Percentiles rank a stretch among this genome's conserved stretches.
phyloP scores from a whole-genome alignment of 2,797 vertebrate species.

The Salmo trutta region DNA sequence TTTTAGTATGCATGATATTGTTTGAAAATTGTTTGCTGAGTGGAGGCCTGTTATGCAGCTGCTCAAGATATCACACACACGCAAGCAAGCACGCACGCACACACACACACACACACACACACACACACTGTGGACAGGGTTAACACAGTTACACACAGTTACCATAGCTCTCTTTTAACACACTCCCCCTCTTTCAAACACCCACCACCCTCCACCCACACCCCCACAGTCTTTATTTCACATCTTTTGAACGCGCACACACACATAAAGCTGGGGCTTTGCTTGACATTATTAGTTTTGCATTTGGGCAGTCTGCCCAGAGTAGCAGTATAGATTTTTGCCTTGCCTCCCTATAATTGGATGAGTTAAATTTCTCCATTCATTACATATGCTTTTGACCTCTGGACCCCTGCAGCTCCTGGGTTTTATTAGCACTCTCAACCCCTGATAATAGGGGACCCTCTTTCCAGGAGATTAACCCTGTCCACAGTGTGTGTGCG shows the following conservation, averaged over 20 bases:
- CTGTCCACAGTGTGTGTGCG: neutral
- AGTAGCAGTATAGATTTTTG: constrained; percentile 98
- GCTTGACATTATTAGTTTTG: constrained; percentile 97
- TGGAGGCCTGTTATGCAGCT: constrained; percentile 53
- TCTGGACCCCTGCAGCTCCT: constrained; percentile 88
- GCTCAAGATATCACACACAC: constrained; percentile 31
- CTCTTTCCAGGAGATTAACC: constrained; percentile 34
- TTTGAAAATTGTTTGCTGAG: constrained; percentile 50
- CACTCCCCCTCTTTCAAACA: constrained; percentile 38
- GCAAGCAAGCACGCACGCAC: neutral
- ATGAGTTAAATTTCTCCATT: constrained; percentile 99
- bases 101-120: constrained; percentile 10
- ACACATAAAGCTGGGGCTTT: constrained; percentile 67
- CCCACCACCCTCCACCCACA: neutral
- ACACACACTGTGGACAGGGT: neutral
- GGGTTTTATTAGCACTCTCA: constrained; percentile 97
- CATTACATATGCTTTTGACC: constrained; percentile 96
- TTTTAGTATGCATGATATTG: constrained; percentile 53
- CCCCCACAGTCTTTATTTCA: constrained; percentile 26
- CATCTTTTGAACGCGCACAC: constrained; percentile 24
- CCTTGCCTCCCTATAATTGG: constrained; percentile 94
- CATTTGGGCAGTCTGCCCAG: constrained; percentile 93
- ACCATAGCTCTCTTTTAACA: constrained; percentile 12
- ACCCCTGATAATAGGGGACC: constrained; percentile 92
- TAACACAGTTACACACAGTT: constrained; percentile 7